Evolutionary conservation across 2,113 vertebrate species (phyloP).

Genomic region (Puffinus mauretanicus): DNA sequence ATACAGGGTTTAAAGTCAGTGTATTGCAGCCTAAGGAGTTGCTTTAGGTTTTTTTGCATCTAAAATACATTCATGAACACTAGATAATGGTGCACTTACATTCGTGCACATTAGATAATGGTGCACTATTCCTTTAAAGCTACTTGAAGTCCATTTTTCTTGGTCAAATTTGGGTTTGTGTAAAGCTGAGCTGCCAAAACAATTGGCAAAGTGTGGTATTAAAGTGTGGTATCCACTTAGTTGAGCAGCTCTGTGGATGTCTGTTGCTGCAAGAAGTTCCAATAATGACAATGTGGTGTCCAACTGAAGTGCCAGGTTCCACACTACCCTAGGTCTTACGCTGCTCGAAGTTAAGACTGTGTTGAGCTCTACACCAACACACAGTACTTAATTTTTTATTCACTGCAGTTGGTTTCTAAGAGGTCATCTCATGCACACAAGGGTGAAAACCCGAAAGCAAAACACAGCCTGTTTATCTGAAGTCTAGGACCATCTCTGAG

Average conservation of each 20-base stretch:
- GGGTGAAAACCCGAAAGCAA: neutral
- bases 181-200: neutral
- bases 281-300: neutral
- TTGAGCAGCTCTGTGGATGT: neutral
- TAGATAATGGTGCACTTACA: neutral
- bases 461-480: neutral
- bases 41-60: neutral
- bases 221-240: too few relatives aligned
- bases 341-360: neutral
- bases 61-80: neutral
- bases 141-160: neutral
- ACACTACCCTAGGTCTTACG: fast-evolving
- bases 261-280: neutral
- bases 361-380: neutral
- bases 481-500: too few relatives aligned
- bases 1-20: neutral
- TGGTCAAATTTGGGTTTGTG: neutral
- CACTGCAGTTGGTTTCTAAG: fast-evolving
- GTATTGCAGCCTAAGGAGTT: neutral
- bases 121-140: neutral
- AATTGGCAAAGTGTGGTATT: neutral
- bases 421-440: neutral
- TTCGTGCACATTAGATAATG: neutral
- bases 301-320: neutral
- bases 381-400: neutral